Base-by-base conservation (phyloP, 2,113 vertebrate species). In the Alaudala cheleensis region DNA sequence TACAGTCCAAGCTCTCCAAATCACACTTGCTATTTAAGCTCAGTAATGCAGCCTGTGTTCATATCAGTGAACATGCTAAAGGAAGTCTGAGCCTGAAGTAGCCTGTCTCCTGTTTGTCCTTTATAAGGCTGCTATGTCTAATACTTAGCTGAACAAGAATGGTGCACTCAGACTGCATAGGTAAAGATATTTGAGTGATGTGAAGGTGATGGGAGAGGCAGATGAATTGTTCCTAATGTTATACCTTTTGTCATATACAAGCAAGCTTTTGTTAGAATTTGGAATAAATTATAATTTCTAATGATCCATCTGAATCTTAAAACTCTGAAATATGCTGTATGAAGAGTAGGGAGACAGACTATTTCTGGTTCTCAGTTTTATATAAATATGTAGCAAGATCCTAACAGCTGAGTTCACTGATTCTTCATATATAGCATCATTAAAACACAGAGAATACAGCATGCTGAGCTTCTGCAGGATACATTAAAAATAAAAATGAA, bases 61-160 rank as follows among this genome's bases (percentile, higher is more conserved):
- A 0, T 65, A 37, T 18, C 28, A 6, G 37, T 29, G 72, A 90
- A 28, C 8, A 10, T 1, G 5, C 10, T 42, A 8, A 45, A 53
- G 31, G 42, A 81, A 78, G 33, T 26, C 72, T 81, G 64, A 81
- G 60, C 73, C 65, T 91, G 64, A 80, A 81, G 61, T 1, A 66
- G 45, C 21, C 45, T 80, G 28, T 77, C 77, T 82, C 31, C 44
- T 23, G 39, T 78, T 51, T 47, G 24, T 56, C n/a, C 25, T 14
- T 54, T 67, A 33, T 64, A 28, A 66, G 40, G 31, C 25, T 22
- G 6, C n/a, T 84, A 47, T 61, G 29, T n/a, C 12, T 23, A 23
- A 40, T 21, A 15, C 11, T 86, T 37, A 66, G 25, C 29, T 62
- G 50, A 88, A 62, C 50, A 57, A 58, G 42, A 72, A 29, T 9